Evolutionary conservation across 2,888 invertebrate species (phyloP), one percentile per base, ranked within the genome.

Genomic region (Lottia gigantea): DNA sequence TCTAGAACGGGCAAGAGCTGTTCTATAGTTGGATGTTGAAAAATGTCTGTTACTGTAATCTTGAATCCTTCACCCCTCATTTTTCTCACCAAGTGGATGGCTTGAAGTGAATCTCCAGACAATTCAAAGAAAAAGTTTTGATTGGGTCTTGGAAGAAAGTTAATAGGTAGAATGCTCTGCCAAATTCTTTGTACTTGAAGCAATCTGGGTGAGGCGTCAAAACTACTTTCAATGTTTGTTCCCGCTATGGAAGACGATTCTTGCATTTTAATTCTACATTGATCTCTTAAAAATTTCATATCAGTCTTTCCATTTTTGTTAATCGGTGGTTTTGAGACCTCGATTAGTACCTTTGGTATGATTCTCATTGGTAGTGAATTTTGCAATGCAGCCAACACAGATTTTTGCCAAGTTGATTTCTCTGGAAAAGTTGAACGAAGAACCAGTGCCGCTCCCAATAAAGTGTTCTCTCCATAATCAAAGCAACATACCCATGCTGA

Each of bases 51-150:
- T 19, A 55, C 55, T 11, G 55, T 23, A 2, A 55, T 19, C 55
- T 11, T 55, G 55, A 55, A 55, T 19, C 55, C 55, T 55, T 55
- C 55, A 14, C 19, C 55, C 14, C 55, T 55, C 55, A 55, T 55
- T 23, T 55, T 55, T 11, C 55, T 19, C 11, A 55, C 55, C 55
- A 55, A 55, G 23, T 55, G 55, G 19, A 55, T 55, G 12, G 55
- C 55, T 23, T 55, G 55, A 19, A 55, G 55, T 12, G 55, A 55
- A 55, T 55, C 55, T 23, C 55, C 55, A 11, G 55, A 55, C 11
- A 55, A 23, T 11, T 55, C 55, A 55, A 55, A 55, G 55, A 55
- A 55, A 23, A 55, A 55, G 14, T 55, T 55, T 23, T 55, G 55
- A 23, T 55, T 55, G 19, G 55, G 55, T 55, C 23, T 55, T 23